Percentiles rank a stretch among this genome's conserved stretches.
Conservation (phyloP, 2,888 invertebrate genomes). For the Crepidodera aurea region DNA sequence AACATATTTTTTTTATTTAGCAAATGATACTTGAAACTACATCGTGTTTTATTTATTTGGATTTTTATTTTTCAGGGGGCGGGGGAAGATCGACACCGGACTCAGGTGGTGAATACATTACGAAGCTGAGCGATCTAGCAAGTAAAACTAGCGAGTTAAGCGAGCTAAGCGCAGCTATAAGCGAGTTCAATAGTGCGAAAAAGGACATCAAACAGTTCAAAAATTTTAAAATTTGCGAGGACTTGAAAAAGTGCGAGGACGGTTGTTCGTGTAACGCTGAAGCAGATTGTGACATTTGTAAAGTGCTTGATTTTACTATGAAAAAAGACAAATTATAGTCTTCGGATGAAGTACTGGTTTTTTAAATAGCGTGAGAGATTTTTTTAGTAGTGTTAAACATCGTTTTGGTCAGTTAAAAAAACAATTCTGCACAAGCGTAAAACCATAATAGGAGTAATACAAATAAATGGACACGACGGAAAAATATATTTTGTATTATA, state of each 20-base stretch:
- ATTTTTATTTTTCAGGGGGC: neutral
- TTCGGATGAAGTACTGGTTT: neutral
- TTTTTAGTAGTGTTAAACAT: too few species aligned
- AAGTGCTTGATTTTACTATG: constrained; percentile 59
- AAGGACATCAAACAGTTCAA: constrained; percentile 57
- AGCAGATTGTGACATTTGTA: constrained; percentile 60
- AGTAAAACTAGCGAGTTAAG: constrained; percentile 34
- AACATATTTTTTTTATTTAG: too few species aligned
- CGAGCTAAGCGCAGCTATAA: constrained; percentile 46
- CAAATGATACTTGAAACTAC: too few species aligned
- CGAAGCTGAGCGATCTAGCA: constrained; percentile 33
- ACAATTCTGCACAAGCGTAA: too few species aligned
- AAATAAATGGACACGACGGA: too few species aligned
- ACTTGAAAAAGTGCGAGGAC: constrained; percentile 59
- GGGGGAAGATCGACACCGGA: constrained; percentile 7
- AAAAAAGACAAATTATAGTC: constrained; percentile 59
- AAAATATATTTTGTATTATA: too few species aligned
- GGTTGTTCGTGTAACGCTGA: constrained; percentile 60
- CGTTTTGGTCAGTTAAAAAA: too few species aligned
- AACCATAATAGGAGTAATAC: too few species aligned
- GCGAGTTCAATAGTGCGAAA: constrained; percentile 53
- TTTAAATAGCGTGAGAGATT: neutral
- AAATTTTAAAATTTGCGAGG: constrained; percentile 59
- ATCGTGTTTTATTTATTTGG: constrained; percentile 18
- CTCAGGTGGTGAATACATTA: constrained; percentile 32